These are phyloP conservation scores for Eurytemora carolleeae DNA, from an alignment of 1,140 invertebrate genomes.

Conservation along the genomic window DNA sequence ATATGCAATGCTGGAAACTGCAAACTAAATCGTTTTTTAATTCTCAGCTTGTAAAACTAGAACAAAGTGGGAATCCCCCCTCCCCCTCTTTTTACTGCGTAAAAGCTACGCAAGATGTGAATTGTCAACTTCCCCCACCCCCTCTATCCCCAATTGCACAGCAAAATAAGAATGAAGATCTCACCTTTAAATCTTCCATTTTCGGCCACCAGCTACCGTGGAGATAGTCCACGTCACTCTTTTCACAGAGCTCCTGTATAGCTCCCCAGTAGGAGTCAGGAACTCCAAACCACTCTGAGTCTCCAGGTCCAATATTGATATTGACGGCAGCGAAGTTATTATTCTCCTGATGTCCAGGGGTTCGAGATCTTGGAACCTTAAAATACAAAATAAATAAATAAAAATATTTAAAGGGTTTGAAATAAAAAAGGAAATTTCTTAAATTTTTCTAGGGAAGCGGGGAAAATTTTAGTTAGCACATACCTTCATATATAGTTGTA, in stretches of 20 bases:
- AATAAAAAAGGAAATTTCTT: no score
- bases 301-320: constrained; percentile 37
- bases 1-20: no score
- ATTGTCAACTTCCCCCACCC: not conserved
- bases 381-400: no score
- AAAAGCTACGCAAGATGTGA: no score
- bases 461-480: no score
- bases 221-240: constrained; percentile 23
- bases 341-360: constrained; percentile 35
- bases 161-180: not conserved
- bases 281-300: constrained; percentile 38
- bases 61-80: no score
- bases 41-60: no score
- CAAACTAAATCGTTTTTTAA: no score
- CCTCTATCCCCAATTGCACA: constrained; percentile 7
- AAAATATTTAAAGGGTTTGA: no score
- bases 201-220: constrained; percentile 15
- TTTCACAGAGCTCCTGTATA: constrained; percentile 30
- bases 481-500: constrained; percentile 39
- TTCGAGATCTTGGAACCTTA: constrained; percentile 24
- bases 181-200: constrained; percentile 9
- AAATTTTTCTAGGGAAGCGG: no score
- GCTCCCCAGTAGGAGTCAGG: constrained; percentile 33
- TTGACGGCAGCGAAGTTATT: constrained; percentile 35
- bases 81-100: no score